phyloP scores from a whole-genome alignment of 2,888 invertebrate species.

The Yponomeuta sedellus region DNA sequence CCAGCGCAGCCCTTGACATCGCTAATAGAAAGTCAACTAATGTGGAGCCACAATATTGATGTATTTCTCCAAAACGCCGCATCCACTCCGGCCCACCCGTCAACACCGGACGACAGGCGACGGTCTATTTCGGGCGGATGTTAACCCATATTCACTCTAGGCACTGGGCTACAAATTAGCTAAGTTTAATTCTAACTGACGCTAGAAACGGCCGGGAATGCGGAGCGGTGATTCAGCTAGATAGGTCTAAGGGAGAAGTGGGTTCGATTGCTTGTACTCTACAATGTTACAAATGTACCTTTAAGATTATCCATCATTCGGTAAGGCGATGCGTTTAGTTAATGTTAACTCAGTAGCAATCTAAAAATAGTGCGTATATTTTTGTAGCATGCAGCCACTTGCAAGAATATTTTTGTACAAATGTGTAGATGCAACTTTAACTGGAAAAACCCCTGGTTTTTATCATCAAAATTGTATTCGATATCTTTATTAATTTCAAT shows the following conservation, averaged over 20 bases:
- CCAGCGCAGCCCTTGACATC: too few relatives aligned
- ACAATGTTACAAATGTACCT: not conserved
- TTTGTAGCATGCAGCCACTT: too few relatives aligned
- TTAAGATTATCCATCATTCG: too few relatives aligned
- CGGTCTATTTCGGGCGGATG: conserved; percentile 57
- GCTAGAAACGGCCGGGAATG: not conserved
- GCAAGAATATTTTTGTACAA: too few relatives aligned
- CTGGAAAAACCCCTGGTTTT: too few relatives aligned
- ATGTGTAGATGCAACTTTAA: too few relatives aligned
- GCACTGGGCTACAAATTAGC: conserved; percentile 52
- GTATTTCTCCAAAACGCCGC: conserved; percentile 1
- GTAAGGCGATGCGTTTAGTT: too few relatives aligned
- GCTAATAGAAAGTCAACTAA: too few relatives aligned
- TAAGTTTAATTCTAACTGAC: conserved; percentile 33
- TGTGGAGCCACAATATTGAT: not conserved
- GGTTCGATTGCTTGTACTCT: not conserved
- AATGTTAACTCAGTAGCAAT: too few relatives aligned
- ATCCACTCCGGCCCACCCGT: conserved; percentile 9
- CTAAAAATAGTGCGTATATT: too few relatives aligned
- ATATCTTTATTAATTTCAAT: too few relatives aligned
- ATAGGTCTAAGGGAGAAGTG: not conserved
- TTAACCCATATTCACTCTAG: conserved; percentile 57
- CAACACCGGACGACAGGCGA: conserved; percentile 32
- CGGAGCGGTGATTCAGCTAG: not conserved
- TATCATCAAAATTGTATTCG: too few relatives aligned